Conservation (phyloP, 2,797 vertebrate species). For the Onychomys torridus region DNA sequence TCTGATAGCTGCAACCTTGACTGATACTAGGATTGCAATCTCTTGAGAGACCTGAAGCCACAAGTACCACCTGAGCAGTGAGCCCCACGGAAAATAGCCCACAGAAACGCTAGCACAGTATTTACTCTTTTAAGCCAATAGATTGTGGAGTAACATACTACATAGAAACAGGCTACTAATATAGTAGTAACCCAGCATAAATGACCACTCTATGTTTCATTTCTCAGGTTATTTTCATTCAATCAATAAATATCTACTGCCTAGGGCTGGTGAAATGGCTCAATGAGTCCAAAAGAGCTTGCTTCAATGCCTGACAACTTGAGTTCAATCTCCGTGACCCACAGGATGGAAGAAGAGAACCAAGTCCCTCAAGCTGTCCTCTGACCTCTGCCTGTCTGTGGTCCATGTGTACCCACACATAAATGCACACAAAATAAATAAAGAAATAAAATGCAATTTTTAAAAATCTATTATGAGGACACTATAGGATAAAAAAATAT, state of each 20-base stretch:
- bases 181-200: neutral
- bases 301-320: neutral
- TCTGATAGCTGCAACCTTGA: neutral
- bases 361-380: neutral
- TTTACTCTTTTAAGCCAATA: conserved; percentile 32
- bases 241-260: neutral
- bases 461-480: neutral
- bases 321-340: neutral
- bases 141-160: neutral
- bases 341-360: neutral
- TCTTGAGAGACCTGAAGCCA: neutral
- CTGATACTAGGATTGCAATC: neutral
- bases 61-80: neutral
- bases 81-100: neutral
- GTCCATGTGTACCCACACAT: neutral
- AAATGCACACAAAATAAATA: neutral
- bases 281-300: neutral
- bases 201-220: neutral
- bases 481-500: neutral
- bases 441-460: neutral
- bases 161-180: neutral
- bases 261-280: neutral
- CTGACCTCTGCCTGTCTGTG: neutral
- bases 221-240: conserved; percentile 37
- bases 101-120: conserved; percentile 5